phyloP scores from a whole-genome alignment of 2,888 invertebrate genomes.

The Thereva nobilitata region DNA sequence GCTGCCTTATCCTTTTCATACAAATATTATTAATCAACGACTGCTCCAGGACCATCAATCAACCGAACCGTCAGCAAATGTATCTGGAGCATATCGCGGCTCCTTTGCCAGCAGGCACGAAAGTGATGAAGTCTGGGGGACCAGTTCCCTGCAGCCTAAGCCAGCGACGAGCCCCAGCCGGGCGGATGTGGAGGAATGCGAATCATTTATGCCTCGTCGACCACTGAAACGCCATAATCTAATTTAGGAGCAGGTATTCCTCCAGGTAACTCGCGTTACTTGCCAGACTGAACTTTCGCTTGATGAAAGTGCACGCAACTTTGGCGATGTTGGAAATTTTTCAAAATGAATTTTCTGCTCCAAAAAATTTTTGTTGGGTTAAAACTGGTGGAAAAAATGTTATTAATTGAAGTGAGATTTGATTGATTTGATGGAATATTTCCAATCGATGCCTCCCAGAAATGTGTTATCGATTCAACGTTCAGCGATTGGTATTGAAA shows the following conservation, averaged over 20 bases:
- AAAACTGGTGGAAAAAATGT: no score
- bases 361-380: no score
- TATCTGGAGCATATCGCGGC: conserved; percentile 12
- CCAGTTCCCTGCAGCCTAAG: conserved; percentile 32
- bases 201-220: not conserved
- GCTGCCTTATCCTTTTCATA: not conserved
- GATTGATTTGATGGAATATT: no score
- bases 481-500: no score
- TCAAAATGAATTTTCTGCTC: not conserved
- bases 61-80: conserved; percentile 22
- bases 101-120: conserved; percentile 11
- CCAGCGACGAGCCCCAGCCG: not conserved
- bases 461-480: no score
- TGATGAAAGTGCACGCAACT: conserved; percentile 7
- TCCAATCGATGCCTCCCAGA: no score
- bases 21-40: conserved; percentile 32
- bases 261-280: not conserved
- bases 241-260: conserved; percentile 14
- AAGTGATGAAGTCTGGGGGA: conserved; percentile 21
- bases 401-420: no score
- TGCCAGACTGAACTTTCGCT: no score
- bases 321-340: not conserved
- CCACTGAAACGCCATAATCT: conserved; percentile 23
- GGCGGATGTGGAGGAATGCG: conserved; percentile 20
- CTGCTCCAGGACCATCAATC: conserved; percentile 28